Evolutionary conservation across 1,140 invertebrate genomes (phyloP).

Genomic region (Prorops nasuta): DNA sequence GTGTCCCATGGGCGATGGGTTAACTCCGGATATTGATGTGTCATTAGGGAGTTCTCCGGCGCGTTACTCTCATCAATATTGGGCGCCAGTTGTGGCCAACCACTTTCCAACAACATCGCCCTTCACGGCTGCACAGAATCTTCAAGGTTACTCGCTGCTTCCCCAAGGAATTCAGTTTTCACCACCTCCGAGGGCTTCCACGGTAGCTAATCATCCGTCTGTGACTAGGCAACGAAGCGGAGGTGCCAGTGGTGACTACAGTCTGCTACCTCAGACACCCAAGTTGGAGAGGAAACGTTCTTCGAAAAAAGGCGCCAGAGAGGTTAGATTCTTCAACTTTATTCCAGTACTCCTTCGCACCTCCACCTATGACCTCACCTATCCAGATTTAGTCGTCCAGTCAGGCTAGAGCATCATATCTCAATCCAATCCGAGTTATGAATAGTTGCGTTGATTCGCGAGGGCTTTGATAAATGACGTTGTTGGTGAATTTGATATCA

Average conservation of each 20-base stretch:
- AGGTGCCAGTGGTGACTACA: constrained; percentile 47
- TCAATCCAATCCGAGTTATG: no score
- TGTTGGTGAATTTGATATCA: no score
- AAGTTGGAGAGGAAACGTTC: constrained; percentile 49
- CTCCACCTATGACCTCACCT: no score
- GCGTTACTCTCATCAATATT: constrained; percentile 53
- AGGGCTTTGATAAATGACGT: no score
- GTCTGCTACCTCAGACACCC: constrained; percentile 49
- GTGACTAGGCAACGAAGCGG: constrained; percentile 46
- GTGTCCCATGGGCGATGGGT: no score
- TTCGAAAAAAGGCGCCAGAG: constrained; percentile 44
- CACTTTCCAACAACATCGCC: constrained; percentile 65
- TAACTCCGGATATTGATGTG: no score
- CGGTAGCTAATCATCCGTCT: constrained; percentile 33
- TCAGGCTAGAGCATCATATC: no score
- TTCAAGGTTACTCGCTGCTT: constrained; percentile 46
- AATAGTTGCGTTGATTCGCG: no score
- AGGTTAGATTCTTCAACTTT: constrained; percentile 33
- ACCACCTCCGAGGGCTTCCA: constrained; percentile 39
- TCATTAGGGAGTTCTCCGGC: constrained; percentile 47
- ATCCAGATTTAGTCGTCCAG: no score
- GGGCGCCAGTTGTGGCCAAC: constrained; percentile 63
- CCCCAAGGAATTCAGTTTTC: constrained; percentile 46
- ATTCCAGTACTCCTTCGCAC: no score
- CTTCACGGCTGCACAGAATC: constrained; percentile 51